Evolutionary conservation across 2,797 vertebrate genomes (phyloP).

Genomic region (Psittacula derbiana): DNA sequence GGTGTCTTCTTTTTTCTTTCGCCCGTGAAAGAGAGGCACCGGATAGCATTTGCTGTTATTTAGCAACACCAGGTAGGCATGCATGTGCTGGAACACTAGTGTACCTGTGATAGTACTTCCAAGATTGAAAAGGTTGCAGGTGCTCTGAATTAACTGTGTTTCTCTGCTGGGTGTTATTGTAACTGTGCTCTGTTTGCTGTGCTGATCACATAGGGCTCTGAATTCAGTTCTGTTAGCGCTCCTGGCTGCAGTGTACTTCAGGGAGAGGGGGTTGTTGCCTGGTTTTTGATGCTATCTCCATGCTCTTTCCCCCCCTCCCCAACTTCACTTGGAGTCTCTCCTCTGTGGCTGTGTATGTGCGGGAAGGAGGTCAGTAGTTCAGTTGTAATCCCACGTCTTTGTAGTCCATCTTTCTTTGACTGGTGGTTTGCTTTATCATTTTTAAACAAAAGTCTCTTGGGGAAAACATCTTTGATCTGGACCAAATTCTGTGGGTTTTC

Average conservation of each 20-base stretch:
- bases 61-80: conserved; percentile 46
- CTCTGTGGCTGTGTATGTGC: neutral
- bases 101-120: neutral
- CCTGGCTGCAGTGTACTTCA: neutral
- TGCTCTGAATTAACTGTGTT: neutral
- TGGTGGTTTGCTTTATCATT: neutral
- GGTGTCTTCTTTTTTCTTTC: conserved; percentile 17
- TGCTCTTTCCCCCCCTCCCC: neutral
- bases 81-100: conserved; percentile 46
- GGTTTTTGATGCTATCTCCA: neutral
- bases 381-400: neutral
- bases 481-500: neutral
- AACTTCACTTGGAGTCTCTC: neutral
- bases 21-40: neutral
- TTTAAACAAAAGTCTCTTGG: neutral
- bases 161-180: conserved; percentile 36
- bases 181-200: conserved; percentile 32
- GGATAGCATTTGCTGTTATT: conserved; percentile 28
- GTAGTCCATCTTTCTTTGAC: neutral
- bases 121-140: conserved; percentile 16
- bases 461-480: neutral
- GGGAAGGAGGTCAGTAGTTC: conserved; percentile 1
- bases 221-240: neutral
- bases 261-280: neutral
- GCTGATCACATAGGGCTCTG: conserved; percentile 16